These are phyloP conservation scores for Hedychridium roseum DNA, from an alignment of 2,888 invertebrate genomes.

Conservation along the genomic window DNA sequence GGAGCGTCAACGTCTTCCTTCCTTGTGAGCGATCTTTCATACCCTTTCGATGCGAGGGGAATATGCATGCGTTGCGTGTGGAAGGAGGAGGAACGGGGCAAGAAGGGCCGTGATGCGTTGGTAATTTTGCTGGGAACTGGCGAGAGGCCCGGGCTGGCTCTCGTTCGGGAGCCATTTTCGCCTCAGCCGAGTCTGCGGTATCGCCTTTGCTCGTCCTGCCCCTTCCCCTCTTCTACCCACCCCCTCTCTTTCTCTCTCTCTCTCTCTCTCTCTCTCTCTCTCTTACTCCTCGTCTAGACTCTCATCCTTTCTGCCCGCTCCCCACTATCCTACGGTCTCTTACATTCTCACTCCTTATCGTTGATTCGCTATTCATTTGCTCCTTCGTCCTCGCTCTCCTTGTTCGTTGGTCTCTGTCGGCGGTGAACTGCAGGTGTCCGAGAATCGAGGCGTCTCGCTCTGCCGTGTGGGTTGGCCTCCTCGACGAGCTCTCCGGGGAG, in stretches of 20 bases:
- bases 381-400: no score
- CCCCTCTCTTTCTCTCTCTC: conserved; percentile 5
- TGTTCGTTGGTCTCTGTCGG: no score
- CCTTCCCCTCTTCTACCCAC: conserved; percentile 9
- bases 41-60: no score
- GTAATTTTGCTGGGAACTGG: conserved; percentile 42
- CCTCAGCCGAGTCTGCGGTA: conserved; percentile 44
- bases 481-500: no score
- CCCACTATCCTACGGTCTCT: no score
- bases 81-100: conserved; percentile 14
- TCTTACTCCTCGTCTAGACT: neutral
- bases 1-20: conserved; percentile 8
- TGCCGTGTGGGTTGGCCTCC: no score
- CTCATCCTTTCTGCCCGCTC: neutral
- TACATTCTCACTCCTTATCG: no score
- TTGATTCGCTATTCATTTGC: no score
- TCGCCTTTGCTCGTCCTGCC: conserved; percentile 31
- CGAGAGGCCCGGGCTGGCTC: conserved; percentile 36
- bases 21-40: neutral
- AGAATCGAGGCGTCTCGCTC: no score
- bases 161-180: conserved; percentile 45
- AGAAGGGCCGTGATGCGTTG: conserved; percentile 6
- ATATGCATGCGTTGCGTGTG: no score
- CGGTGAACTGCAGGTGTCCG: no score
- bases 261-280: conserved; percentile 1